Conservation (phyloP, 2,888 invertebrate species). For the Limnephilus rhombicus region DNA sequence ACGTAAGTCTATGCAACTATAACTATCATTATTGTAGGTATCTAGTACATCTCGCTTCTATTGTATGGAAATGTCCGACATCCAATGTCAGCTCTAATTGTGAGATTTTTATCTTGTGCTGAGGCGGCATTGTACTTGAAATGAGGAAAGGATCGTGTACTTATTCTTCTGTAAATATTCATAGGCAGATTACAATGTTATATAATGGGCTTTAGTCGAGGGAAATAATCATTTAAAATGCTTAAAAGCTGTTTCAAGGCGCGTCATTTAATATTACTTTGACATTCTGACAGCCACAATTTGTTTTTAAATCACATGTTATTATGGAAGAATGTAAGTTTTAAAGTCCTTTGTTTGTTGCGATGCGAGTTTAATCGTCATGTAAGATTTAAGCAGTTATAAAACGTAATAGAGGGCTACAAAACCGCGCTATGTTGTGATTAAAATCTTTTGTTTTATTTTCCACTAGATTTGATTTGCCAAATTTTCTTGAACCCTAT, state of each 20-base stretch:
- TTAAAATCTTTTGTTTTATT: background rate
- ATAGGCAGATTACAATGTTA: background rate
- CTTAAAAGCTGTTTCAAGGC: background rate
- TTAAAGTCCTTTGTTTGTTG: background rate
- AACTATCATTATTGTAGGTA: background rate
- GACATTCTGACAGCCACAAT: background rate
- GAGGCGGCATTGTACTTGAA: constrained; percentile 44
- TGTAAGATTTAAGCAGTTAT: background rate
- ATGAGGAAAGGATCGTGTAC: constrained; percentile 8
- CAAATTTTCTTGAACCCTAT: no score
- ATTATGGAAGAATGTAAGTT: background rate
- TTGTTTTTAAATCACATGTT: background rate
- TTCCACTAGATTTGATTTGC: no score
- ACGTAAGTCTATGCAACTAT: background rate
- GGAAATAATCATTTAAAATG: background rate
- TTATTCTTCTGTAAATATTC: constrained; percentile 24
- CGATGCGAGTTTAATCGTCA: background rate
- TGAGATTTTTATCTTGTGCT: constrained; percentile 35
- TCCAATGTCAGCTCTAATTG: constrained; percentile 45
- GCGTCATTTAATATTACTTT: background rate
- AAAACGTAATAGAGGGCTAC: background rate
- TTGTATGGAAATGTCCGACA: constrained; percentile 38
- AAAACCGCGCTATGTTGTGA: background rate
- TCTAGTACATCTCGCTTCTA: background rate
- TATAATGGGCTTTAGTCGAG: background rate